A percentile compares a stretch with the other conserved stretches of the same genome.
phyloP scores from a whole-genome alignment of 2,797 vertebrate species.

The Pseudochromis fuscus region DNA sequence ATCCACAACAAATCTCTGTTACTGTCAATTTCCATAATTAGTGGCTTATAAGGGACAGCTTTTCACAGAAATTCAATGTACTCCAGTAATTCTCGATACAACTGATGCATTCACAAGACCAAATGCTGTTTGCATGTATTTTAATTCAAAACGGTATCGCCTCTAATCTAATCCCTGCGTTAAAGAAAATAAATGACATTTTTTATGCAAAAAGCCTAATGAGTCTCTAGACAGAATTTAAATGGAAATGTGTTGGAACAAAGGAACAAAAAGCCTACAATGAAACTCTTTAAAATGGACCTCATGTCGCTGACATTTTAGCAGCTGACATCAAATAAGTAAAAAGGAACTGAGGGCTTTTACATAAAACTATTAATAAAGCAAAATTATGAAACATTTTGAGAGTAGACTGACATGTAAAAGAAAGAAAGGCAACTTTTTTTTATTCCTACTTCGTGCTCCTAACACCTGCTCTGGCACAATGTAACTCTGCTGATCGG shows the following conservation, averaged over 20 bases:
- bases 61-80: slow-evolving; percentile 24
- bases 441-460: no score
- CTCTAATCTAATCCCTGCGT: slow-evolving; percentile 29
- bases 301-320: slow-evolving; percentile 5
- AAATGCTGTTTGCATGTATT: slow-evolving; percentile 33
- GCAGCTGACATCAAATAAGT: slow-evolving; percentile 18
- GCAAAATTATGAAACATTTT: slow-evolving; percentile 15
- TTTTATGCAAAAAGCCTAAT: slow-evolving; percentile 29
- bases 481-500: no score
- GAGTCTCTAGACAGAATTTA: slow-evolving; percentile 14
- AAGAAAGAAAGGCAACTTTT: no score
- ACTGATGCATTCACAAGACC: slow-evolving; percentile 22
- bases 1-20: slow-evolving; percentile 51
- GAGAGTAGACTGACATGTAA: no score
- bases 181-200: slow-evolving; percentile 17
- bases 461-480: no score
- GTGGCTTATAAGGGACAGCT: slow-evolving; percentile 35
- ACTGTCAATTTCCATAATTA: slow-evolving; percentile 59
- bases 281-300: slow-evolving; percentile 12
- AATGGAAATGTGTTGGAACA: slow-evolving; percentile 18
- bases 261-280: slow-evolving; percentile 5
- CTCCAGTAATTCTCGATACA: slow-evolving; percentile 22
- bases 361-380: slow-evolving; percentile 22
- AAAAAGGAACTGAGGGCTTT: slow-evolving; percentile 10
- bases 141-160: slow-evolving; percentile 40